Conservation (phyloP, 2,113 vertebrate species). For the Daphoenositta chrysoptera region DNA sequence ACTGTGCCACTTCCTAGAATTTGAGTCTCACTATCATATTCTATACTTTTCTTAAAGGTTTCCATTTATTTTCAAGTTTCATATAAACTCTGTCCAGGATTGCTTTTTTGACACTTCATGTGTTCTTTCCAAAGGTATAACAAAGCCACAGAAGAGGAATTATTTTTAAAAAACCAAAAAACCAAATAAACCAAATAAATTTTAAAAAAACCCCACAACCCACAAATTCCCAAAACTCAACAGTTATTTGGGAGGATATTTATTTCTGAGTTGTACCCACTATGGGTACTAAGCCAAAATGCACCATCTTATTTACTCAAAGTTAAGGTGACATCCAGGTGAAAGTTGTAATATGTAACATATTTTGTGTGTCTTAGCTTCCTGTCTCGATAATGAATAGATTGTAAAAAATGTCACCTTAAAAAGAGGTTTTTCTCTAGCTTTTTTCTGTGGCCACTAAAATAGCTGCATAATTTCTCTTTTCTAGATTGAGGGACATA, state of each 20-base stretch:
- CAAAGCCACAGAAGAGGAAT: background rate
- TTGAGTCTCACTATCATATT: background rate
- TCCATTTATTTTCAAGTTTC: background rate
- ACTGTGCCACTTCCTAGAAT: background rate
- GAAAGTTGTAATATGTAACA: background rate
- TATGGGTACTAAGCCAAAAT: background rate
- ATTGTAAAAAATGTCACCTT: background rate
- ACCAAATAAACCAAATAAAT: background rate
- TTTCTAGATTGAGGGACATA: background rate
- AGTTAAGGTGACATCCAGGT: background rate
- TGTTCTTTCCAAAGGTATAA: background rate
- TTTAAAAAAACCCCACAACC: rapidly evolving
- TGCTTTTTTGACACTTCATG: background rate
- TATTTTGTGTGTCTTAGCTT: background rate
- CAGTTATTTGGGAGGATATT: background rate
- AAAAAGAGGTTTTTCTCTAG: background rate
- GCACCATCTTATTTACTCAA: background rate
- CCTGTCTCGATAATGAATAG: background rate
- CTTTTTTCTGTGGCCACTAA: background rate
- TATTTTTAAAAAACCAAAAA: background rate
- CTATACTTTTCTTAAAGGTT: background rate
- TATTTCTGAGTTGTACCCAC: background rate
- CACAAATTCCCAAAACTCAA: rapidly evolving
- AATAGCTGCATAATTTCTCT: background rate
- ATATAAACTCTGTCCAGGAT: background rate